Evolutionary conservation across 2,888 invertebrate species (phyloP), one percentile per base, ranked within the genome.

Genomic region (Pteria penguin): DNA sequence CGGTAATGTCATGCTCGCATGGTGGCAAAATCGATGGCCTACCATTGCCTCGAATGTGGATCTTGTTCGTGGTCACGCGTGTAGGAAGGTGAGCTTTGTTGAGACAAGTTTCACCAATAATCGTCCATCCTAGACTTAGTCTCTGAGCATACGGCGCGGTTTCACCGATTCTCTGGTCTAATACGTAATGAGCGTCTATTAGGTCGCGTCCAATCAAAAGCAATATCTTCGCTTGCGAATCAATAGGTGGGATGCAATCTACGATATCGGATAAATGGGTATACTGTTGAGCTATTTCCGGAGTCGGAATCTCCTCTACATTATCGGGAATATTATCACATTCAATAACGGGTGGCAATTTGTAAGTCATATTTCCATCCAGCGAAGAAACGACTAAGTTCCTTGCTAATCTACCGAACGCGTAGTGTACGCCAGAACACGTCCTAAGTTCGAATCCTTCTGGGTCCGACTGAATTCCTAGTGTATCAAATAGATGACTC

Each of bases 121-220:
- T 52, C 0, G 62, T 62, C 70, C 62, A 71, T 45, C 70, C 70
- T 1, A 71, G 54, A 22, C 45, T 33, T 24, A 62, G 26, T 5
- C 3, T 33, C 29, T 71, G 70, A 0, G 70, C 70, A 32, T 31
- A 71, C 8, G 70, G 70, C 18, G 54, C 54, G 22, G 8, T 45
- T 4, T 36, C 0, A 2, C 70, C 58, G 33, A 66, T 66, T 57
- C 36, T 36, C 14, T 75, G 75, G 1, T 75, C 70, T 0, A 60
- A 24, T 8, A 75, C 66, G 11, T 75, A 54, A 31, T 75, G 75
- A 0, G 70, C 70, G 11, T 58, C 32, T 4, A 60, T 45, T 26
- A 75, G 22, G 26, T 75, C 75, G n/a, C 75, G 65, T 11, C 67
- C 75, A 24, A 76, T 76, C 0, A 76, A 32, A 45, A 75, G 66